phyloP scores from a whole-genome alignment of 2,113 vertebrate species.

The Prunella himalayana region DNA sequence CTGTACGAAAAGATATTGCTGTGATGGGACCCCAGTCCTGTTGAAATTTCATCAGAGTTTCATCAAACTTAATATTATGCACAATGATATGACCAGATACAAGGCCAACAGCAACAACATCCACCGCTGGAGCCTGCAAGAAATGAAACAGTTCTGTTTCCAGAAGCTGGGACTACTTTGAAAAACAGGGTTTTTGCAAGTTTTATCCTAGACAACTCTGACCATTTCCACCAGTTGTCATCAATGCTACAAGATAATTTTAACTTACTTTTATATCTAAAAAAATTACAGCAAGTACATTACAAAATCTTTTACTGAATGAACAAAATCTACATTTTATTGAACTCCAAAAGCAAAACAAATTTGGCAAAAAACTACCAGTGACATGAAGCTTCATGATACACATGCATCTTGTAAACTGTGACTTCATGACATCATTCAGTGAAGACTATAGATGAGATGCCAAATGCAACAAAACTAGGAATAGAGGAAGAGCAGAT shows the following conservation, averaged over 20 bases:
- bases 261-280: background rate
- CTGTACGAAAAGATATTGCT: slow-evolving; percentile 91
- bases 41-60: slow-evolving; percentile 91
- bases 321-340: background rate
- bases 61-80: slow-evolving; percentile 92
- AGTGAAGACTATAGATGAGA: background rate
- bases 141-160: background rate
- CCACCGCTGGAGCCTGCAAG: slow-evolving; percentile 89
- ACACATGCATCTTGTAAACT: background rate
- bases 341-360: background rate
- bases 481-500: background rate
- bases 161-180: background rate
- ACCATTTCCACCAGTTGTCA: background rate
- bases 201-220: background rate
- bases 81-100: slow-evolving; percentile 86
- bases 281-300: background rate
- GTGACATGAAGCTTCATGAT: background rate
- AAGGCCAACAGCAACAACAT: slow-evolving; percentile 88
- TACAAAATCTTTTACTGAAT: background rate
- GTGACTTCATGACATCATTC: background rate
- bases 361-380: background rate
- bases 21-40: slow-evolving; percentile 97
- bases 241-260: rapidly evolving
- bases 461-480: background rate
- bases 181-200: background rate